Conservation (phyloP, 2,797 vertebrate genomes). For the Falco berigora region DNA sequence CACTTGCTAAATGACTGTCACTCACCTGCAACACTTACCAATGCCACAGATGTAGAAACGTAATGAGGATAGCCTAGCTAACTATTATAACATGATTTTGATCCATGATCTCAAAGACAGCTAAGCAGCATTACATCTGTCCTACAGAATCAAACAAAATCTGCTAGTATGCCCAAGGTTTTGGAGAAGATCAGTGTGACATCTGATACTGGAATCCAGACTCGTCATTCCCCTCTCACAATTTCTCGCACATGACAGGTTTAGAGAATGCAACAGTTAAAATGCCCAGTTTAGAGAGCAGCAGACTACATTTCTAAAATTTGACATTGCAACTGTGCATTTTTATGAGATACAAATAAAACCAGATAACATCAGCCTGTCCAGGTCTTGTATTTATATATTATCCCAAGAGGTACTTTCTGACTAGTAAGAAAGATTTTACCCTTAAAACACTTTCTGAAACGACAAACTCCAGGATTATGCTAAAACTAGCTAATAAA, state of each 20-base stretch:
- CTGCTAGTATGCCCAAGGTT: neutral
- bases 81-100: neutral
- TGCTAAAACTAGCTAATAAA: neutral
- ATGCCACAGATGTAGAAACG: neutral
- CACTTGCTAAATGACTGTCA: neutral
- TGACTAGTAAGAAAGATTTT: neutral
- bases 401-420: neutral
- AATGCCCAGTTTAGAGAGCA: neutral
- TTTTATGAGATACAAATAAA: neutral
- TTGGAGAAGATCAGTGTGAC: neutral
- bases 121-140: neutral
- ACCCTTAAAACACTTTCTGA: neutral
- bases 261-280: neutral
- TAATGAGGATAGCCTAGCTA: neutral
- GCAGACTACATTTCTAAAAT: neutral
- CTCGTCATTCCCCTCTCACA: neutral
- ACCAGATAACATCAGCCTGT: neutral
- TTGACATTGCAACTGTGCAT: neutral
- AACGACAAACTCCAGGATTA: neutral
- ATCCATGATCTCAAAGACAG: neutral
- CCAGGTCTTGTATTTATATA: neutral
- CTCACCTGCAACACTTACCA: neutral
- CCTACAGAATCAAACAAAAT: neutral
- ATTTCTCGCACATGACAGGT: neutral
- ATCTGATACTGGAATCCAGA: neutral